Base-by-base conservation (phyloP, 2,888 invertebrate genomes). In the Automeris io region DNA sequence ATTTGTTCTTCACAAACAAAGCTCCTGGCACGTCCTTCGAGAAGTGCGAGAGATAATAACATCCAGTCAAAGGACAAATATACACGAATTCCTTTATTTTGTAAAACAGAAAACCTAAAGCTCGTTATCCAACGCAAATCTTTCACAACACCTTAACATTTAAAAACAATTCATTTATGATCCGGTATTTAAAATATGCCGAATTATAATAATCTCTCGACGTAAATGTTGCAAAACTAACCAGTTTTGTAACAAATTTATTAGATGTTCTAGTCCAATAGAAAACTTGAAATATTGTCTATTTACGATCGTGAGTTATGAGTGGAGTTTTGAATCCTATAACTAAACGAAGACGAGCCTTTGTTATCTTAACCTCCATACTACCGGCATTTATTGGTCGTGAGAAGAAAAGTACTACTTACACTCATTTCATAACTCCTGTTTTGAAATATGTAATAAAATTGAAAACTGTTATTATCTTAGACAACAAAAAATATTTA, bases 341-440 rank as follows among this genome's bases (percentile, higher is more conserved):
- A 62, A 61, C 51, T 59, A 56, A 49, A 58, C 61, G 61, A 60
- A 71, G 67, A 69, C 55, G 69, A 70, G 65, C 74, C 66, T 67
- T 66, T 83, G 81, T 83, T 83, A 70, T 82, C 67, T 72, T 85
- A 82, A 83, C 81, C 83, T 82, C 78, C 74, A 76, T 81, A 70
- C 66, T 67, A 60, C 66, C 59, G 61, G 61, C 63, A 62, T 57
- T 55, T 70, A 78, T 75, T 69, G 70, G 69, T 70, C 70, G 67
- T 70, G 69, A 73, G 71, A 67, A 63, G 64, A 79, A 81, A 81
- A 81, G 79, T 77, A 73, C 57, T 47, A 64, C 57, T 55, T 52
- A 57, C 57, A n/a, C n/a, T n/a, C n/a, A 75, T 82, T 76, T 81
- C 76, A 74, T 80, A 80, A 83, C 61, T 46, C 49, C 47, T 50